A percentile compares a stretch with the other conserved stretches of the same genome.
These are phyloP conservation scores for Mythimna albipuncta DNA, from an alignment of 2,888 invertebrate species.

Conservation along the genomic window DNA sequence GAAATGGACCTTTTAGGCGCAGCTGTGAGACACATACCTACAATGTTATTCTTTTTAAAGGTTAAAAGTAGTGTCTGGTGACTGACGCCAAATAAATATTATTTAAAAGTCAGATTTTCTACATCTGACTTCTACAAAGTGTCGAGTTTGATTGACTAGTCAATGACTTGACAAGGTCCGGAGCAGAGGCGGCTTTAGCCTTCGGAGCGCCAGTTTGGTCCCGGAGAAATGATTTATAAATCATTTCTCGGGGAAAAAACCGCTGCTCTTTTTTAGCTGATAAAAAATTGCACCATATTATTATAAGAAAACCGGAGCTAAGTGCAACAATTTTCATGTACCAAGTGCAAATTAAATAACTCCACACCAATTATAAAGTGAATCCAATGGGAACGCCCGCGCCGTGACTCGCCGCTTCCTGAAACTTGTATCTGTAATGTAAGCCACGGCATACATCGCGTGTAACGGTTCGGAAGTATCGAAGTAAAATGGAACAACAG, in stretches of 20 bases:
- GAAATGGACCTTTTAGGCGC: too few species aligned
- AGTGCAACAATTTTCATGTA: conserved; percentile 15
- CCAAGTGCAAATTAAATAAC: conserved; percentile 37
- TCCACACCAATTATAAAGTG: conserved; percentile 29
- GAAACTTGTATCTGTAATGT: conserved; percentile 48
- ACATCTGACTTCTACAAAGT: too few species aligned
- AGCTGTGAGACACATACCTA: too few species aligned
- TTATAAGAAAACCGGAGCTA: neutral
- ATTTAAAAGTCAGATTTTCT: too few species aligned
- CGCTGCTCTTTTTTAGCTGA: too few species aligned
- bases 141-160: neutral
- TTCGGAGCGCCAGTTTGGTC: too few species aligned
- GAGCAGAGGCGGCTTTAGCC: too few species aligned
- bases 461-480: conserved; percentile 58
- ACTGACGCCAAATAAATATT: too few species aligned
- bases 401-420: conserved; percentile 42
- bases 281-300: neutral
- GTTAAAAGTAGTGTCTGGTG: too few species aligned
- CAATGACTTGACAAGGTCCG: neutral
- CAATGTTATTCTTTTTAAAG: too few species aligned
- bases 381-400: conserved; percentile 34
- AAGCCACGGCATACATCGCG: conserved; percentile 55
- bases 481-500: conserved; percentile 45
- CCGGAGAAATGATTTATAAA: neutral
- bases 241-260: too few species aligned